Evolutionary conservation across 2,888 invertebrate genomes (phyloP).

Genomic region (Odontothrips loti): DNA sequence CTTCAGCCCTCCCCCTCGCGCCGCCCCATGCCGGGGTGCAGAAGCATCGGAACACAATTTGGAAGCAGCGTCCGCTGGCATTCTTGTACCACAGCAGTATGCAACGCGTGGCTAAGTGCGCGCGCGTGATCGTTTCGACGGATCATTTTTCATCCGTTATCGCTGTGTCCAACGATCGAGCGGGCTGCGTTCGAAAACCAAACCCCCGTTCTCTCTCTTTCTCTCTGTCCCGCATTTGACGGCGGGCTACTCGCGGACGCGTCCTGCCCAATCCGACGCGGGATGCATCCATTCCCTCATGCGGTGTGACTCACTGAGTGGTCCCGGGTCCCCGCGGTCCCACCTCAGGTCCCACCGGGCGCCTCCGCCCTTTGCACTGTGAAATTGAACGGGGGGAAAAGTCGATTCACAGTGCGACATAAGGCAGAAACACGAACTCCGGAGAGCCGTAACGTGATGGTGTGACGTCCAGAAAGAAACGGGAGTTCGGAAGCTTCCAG

Average conservation of each 20-base stretch:
- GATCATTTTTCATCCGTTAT: conserved; percentile 17
- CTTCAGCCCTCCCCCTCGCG: neutral
- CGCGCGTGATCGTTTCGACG: conserved; percentile 21
- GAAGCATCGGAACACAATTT: too few species aligned
- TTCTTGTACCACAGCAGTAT: neutral
- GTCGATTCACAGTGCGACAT: neutral
- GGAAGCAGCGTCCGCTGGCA: neutral
- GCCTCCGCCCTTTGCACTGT: neutral
- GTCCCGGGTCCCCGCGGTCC: neutral
- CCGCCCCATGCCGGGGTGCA: neutral
- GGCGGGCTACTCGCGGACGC: too few species aligned
- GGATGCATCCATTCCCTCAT: neutral
- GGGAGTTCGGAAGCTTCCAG: too few species aligned
- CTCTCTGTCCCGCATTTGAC: too few species aligned
- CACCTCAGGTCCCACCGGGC: neutral
- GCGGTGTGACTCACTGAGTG: neutral
- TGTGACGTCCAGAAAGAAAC: too few species aligned
- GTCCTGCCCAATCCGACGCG: neutral
- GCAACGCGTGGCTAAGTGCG: conserved; percentile 1
- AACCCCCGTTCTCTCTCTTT: too few species aligned
- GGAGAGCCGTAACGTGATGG: too few species aligned
- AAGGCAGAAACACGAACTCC: neutral
- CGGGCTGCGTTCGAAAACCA: neutral
- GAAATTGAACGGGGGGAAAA: neutral
- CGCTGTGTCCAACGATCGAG: neutral